phyloP scores from a whole-genome alignment of 2,797 vertebrate species.

The Tolypeutes matacus region DNA sequence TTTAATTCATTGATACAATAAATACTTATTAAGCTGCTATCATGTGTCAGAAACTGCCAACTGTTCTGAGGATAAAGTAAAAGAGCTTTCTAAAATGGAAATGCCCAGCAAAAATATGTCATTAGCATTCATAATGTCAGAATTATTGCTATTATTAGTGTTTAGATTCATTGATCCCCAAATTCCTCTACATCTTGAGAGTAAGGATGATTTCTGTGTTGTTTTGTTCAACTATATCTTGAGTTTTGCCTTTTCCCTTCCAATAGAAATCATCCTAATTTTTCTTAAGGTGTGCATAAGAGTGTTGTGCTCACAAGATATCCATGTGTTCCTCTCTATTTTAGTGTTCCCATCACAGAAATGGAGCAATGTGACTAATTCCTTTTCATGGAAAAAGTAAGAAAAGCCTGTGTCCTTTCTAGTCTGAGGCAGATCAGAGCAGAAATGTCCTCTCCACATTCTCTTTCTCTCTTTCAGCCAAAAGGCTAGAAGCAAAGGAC shows the following conservation, averaged over 20 bases:
- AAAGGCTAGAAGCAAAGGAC: background rate
- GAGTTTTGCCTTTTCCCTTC: background rate
- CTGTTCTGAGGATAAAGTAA: background rate
- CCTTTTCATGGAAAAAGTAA: background rate
- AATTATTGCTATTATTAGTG: background rate
- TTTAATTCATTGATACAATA: background rate
- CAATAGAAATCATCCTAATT: background rate
- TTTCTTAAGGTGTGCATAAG: constrained; percentile 4
- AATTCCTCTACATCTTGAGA: background rate
- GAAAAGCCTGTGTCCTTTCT: background rate
- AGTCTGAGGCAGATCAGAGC: background rate
- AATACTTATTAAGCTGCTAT: constrained; percentile 37
- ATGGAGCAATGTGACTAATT: background rate
- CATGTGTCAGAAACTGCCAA: background rate
- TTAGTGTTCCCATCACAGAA: background rate
- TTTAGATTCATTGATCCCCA: background rate
- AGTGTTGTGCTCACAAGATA: background rate
- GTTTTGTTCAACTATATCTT: background rate
- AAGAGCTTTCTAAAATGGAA: constrained; percentile 30
- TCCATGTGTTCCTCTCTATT: background rate
- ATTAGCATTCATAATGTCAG: background rate
- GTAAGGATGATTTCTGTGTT: background rate
- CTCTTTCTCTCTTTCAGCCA: background rate
- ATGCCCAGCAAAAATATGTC: background rate
- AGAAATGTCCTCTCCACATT: background rate